Percentiles rank a stretch among this genome's conserved stretches.
Evolutionary conservation across 1,140 invertebrate genomes (phyloP).

Genomic region (Diprion similis): DNA sequence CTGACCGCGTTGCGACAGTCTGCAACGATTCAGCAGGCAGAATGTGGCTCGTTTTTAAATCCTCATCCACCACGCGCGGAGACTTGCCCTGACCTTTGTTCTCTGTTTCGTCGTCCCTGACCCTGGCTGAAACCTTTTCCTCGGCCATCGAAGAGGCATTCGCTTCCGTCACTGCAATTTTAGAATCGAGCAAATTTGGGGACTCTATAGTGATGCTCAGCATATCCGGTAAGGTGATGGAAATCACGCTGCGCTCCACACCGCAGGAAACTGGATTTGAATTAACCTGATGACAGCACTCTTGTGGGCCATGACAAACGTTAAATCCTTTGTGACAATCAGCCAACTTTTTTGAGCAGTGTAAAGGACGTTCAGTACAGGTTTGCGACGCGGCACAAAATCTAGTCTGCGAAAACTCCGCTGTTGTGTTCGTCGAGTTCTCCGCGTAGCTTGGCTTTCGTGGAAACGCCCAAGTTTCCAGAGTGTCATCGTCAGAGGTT

Average conservation of each 20-base stretch:
- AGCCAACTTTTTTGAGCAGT: slow-evolving; percentile 9
- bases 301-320: background rate
- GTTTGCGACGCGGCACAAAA: background rate
- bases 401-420: background rate
- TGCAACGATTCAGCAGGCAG: background rate
- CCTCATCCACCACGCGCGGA: background rate
- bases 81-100: slow-evolving; percentile 33
- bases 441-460: slow-evolving; percentile 32
- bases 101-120: slow-evolving; percentile 37
- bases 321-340: slow-evolving; percentile 15
- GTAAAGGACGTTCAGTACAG: slow-evolving; percentile 8
- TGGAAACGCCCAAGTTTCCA: slow-evolving; percentile 31
- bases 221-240: slow-evolving; percentile 49
- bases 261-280: background rate
- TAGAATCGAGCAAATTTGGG: slow-evolving; percentile 42
- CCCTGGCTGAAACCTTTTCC: background rate
- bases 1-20: background rate
- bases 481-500: background rate
- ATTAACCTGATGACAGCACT: background rate
- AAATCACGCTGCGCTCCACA: slow-evolving; percentile 44
- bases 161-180: slow-evolving; percentile 40
- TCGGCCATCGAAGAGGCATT: background rate
- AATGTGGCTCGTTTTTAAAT: background rate
- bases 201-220: slow-evolving; percentile 52
- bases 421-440: slow-evolving; percentile 41